Evolutionary conservation across 1,140 invertebrate genomes (phyloP).

Genomic region (Dendroctonus valens): DNA sequence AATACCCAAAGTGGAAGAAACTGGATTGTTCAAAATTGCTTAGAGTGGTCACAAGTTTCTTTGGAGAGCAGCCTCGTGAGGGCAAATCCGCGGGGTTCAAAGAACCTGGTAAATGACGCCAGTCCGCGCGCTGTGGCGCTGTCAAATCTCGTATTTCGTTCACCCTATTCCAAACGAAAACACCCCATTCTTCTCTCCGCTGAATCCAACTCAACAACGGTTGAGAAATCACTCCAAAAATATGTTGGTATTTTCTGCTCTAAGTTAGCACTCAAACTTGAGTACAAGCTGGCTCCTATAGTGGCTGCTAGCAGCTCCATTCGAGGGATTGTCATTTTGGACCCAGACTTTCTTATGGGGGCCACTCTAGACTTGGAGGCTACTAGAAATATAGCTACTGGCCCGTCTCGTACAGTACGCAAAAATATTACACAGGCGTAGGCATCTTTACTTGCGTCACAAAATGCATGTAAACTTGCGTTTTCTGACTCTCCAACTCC

Average conservation of each 20-base stretch:
- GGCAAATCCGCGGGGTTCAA: slow-evolving; percentile 51
- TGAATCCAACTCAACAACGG: slow-evolving; percentile 40
- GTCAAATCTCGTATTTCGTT: slow-evolving; percentile 43
- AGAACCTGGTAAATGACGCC: slow-evolving; percentile 48
- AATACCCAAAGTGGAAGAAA: neutral
- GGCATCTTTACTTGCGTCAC: slow-evolving; percentile 21
- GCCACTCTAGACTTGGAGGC: slow-evolving; percentile 39
- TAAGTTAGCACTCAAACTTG: neutral
- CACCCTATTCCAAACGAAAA: slow-evolving; percentile 44
- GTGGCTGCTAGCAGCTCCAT: slow-evolving; percentile 37
- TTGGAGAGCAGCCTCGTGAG: too few relatives aligned
- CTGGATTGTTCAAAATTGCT: slow-evolving; percentile 4
- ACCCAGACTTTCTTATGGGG: slow-evolving; percentile 29
- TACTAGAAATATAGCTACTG: slow-evolving; percentile 20
- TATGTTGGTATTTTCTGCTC: neutral
- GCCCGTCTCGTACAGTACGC: slow-evolving; percentile 21
- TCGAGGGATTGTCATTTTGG: slow-evolving; percentile 40
- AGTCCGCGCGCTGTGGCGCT: slow-evolving; percentile 37
- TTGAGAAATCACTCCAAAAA: slow-evolving; percentile 21
- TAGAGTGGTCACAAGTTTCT: neutral
- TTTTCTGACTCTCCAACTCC: slow-evolving; percentile 1
- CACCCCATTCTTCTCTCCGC: slow-evolving; percentile 35
- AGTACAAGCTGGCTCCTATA: slow-evolving; percentile 20
- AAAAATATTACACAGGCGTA: slow-evolving; percentile 23
- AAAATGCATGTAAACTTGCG: slow-evolving; percentile 23